Conservation (phyloP, 2,113 vertebrate genomes). For the Corythornis vintsioides region DNA sequence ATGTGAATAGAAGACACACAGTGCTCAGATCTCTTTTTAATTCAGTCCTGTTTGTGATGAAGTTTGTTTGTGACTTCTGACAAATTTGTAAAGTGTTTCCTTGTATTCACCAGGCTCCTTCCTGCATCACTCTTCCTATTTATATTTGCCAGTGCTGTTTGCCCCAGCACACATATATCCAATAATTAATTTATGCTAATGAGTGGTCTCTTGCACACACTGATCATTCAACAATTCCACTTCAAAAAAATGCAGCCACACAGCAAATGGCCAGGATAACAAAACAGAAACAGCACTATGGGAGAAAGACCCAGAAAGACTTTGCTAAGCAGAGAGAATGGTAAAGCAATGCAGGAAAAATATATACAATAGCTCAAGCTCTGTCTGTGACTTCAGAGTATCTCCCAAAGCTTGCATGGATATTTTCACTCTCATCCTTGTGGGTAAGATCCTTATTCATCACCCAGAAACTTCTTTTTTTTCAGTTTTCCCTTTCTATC, state of each 20-base stretch:
- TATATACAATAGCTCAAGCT: neutral
- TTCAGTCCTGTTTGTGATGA: neutral
- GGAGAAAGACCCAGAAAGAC: neutral
- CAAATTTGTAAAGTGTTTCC: conserved; percentile 26
- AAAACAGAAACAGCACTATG: neutral
- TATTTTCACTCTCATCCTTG: neutral
- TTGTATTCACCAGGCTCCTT: conserved; percentile 7
- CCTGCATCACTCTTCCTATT: neutral
- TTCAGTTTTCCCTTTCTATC: neutral
- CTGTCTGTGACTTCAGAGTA: neutral
- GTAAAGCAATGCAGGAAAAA: neutral
- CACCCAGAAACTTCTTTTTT: neutral
- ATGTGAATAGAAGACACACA: conserved; percentile 10
- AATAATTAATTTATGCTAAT: neutral
- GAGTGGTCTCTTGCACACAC: neutral
- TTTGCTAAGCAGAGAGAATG: neutral
- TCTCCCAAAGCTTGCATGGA: neutral
- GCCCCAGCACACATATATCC: neutral
- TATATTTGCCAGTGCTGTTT: neutral
- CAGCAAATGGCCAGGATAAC: neutral
- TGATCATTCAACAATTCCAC: neutral
- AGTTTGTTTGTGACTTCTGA: conserved; percentile 49
- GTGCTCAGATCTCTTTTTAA: conserved; percentile 30
- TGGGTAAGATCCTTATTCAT: neutral
- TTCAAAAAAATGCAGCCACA: neutral